phyloP scores from a whole-genome alignment of 2,888 invertebrate genomes.

The Acanthosoma haemorrhoidale region DNA sequence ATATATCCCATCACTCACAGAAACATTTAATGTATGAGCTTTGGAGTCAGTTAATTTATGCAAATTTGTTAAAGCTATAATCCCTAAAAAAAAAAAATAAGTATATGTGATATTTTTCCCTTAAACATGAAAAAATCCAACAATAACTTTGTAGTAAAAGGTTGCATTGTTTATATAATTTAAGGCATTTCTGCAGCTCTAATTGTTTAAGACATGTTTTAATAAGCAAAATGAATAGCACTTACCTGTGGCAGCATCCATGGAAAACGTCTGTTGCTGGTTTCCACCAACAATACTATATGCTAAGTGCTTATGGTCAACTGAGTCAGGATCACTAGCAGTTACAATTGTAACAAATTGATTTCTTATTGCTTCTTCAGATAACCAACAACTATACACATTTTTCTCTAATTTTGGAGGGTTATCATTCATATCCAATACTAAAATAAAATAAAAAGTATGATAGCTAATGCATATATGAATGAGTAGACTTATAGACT shows the following conservation, averaged over 20 bases:
- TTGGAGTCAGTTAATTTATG: conserved; percentile 64
- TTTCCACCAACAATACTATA: conserved; percentile 82
- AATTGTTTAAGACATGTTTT: too few species aligned
- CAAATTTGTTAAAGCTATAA: conserved; percentile 68
- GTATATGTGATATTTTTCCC: background rate
- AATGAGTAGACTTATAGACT: too few species aligned
- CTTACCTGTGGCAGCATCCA: conserved; percentile 54
- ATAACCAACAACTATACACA: conserved; percentile 71
- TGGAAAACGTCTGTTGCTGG: conserved; percentile 66
- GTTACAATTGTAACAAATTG: conserved; percentile 82
- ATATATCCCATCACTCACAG: conserved; percentile 92
- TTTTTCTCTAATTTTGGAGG: conserved; percentile 78
- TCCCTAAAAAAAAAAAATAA: conserved; percentile 45
- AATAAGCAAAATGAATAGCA: background rate
- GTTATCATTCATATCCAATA: conserved; percentile 87
- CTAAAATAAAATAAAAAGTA: conserved; percentile 47
- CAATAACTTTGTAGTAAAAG: background rate
- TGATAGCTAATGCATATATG: too few species aligned
- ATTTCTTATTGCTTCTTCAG: conserved; percentile 75
- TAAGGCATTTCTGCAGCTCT: background rate
- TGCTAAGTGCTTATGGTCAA: conserved; percentile 65
- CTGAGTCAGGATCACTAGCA: conserved; percentile 80
- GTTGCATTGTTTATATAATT: background rate
- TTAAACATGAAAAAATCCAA: background rate
- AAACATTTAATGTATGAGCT: conserved; percentile 74